Conservation (phyloP, 2,113 vertebrate genomes). For the Motacilla tschutschensis region DNA sequence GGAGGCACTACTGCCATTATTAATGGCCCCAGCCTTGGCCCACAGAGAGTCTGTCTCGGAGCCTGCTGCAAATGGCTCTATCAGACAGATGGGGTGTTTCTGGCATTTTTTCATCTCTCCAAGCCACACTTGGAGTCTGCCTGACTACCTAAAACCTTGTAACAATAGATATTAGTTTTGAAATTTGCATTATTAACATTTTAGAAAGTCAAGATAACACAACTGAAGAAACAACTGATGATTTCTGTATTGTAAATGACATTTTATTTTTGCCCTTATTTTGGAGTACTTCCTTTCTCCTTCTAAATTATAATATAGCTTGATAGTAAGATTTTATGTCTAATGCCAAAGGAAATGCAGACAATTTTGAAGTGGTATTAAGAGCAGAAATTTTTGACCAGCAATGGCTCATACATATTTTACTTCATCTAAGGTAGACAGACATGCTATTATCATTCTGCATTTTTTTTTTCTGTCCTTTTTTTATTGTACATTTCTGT, state of each 20-base stretch:
- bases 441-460: background rate
- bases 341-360: background rate
- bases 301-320: background rate
- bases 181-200: background rate
- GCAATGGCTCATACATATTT: background rate
- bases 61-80: background rate
- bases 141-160: background rate
- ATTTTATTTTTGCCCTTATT: background rate
- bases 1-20: fast-evolving
- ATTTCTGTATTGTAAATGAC: background rate
- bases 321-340: background rate
- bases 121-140: fast-evolving
- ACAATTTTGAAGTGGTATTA: background rate
- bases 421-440: background rate
- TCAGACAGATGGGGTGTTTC: background rate
- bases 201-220: background rate
- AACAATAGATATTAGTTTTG: background rate
- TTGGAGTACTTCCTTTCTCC: background rate
- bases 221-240: background rate
- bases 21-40: background rate
- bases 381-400: background rate
- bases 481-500: background rate
- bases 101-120: background rate
- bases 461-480: background rate
- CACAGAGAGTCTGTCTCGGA: fast-evolving